A percentile compares a stretch with the other conserved stretches of the same genome.
Evolutionary conservation across 1,140 invertebrate species (phyloP).

Genomic region (Lepidotrigona ventralis): DNA sequence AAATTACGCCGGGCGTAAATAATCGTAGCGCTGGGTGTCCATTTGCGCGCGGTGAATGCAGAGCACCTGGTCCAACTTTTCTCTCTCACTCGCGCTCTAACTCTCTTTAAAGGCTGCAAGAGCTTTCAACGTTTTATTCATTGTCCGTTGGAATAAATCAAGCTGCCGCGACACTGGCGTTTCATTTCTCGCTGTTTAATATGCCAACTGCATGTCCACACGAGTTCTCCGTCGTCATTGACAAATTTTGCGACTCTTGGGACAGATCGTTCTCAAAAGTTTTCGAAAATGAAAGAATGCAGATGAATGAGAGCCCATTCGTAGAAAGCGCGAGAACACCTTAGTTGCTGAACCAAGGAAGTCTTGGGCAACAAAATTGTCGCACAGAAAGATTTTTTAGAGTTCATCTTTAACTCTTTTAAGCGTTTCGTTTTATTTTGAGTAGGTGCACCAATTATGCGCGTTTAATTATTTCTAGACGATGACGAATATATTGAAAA

Average conservation of each 20-base stretch:
- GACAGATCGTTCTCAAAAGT: too few relatives aligned
- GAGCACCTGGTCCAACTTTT: slow-evolving; percentile 46
- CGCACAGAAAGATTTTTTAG: background rate
- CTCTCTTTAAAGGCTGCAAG: background rate
- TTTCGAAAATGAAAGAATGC: background rate
- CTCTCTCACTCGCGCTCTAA: too few relatives aligned
- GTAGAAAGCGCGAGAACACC: background rate
- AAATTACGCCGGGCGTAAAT: slow-evolving; percentile 56
- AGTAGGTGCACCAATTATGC: too few relatives aligned
- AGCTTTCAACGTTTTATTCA: slow-evolving; percentile 44
- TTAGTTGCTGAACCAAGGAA: background rate
- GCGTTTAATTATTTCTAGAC: too few relatives aligned
- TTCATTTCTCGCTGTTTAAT: slow-evolving; percentile 2
- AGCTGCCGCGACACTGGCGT: background rate
- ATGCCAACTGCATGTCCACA: too few relatives aligned
- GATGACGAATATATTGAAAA: too few relatives aligned
- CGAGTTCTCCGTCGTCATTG: background rate
- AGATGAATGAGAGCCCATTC: too few relatives aligned
- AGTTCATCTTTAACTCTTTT: background rate
- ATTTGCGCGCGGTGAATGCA: slow-evolving; percentile 44
- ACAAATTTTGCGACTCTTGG: background rate
- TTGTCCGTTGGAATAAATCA: slow-evolving; percentile 38
- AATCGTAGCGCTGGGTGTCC: slow-evolving; percentile 48
- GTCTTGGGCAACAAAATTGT: slow-evolving; percentile 2
- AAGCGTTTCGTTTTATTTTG: too few relatives aligned